Base-by-base conservation (phyloP, 37 sponge, comb jelly and placozoan species). In the Agelas oroides region DNA sequence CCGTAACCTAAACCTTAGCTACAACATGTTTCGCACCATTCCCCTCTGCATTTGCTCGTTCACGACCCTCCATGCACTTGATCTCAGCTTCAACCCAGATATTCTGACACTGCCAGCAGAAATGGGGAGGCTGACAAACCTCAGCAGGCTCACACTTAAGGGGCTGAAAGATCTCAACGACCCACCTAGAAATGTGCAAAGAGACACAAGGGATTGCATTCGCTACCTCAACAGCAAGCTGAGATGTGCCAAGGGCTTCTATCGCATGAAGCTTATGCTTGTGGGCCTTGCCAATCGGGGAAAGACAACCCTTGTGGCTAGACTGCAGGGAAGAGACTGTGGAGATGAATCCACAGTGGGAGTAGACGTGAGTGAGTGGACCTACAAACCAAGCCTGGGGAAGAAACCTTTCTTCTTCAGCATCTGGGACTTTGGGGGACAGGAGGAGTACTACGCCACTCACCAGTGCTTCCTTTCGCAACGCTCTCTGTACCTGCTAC, bases 271-370 rank as follows among this genome's bases (percentile, higher is more conserved):
- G 71, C 86, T 97, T 34, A 89, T 97, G 83, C 86, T 97, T 16
- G 94, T 97, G 39, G 97, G 97, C 28, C 59, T 83, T 33, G 95
- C 93, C 32, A 72, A 82, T n/a, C 65, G 86, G 2, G 97, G 97
- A 1, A 97, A 97, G 76, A 90, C 95, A 35, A 94, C 95, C 23
- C 75, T 97, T 21, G 95, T 97, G 20, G 87, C 80, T 28, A 90
- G 97, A 53, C 87, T 97, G 12, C 94, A 86, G 56, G 92, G 92
- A 0, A 79, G 70, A 27, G 86, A 89, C 16, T 80, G 77, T 61
- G 79, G 76, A 25, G 89, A 97, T 66, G 76, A 95, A 69, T 89
- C 98, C n/a, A 97, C 98, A 21, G 98, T 97, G 24, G 98, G 98
- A 0, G 91, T 97, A 34, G 91, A 95, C 73, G 84, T 97, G 18